A percentile compares a stretch with the other conserved stretches of the same genome.
These are phyloP conservation scores for Lagocephalus sceleratus DNA, from an alignment of 2,797 vertebrate genomes.

Conservation along the genomic window DNA sequence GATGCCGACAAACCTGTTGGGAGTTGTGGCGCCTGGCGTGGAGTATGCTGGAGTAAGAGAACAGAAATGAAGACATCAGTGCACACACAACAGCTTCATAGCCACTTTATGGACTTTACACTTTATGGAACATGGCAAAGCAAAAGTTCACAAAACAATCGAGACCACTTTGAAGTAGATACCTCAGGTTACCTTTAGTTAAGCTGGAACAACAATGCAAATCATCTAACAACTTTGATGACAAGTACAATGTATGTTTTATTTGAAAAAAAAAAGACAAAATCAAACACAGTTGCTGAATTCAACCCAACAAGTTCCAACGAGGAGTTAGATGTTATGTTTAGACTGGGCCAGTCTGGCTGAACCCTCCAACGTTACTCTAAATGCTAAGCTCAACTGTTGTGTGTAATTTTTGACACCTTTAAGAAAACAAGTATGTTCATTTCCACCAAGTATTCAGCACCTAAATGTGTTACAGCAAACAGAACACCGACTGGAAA, in stretches of 20 bases:
- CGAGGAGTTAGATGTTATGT: neutral
- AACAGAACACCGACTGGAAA: neutral
- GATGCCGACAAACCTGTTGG: constrained; percentile 99
- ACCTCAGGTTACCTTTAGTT: no score
- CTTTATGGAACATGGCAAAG: no score
- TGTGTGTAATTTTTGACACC: neutral
- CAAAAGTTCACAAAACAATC: no score
- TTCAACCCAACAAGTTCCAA: no score
- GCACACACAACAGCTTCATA: neutral
- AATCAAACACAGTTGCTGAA: no score
- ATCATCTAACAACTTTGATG: no score
- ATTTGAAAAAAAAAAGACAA: no score
- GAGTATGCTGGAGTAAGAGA: constrained; percentile 83
- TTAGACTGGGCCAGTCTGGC: neutral
- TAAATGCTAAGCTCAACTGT: neutral
- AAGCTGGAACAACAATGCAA: no score
- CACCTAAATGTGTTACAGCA: neutral
- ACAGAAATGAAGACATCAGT: constrained; percentile 19
- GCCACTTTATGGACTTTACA: neutral
- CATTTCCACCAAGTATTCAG: neutral
- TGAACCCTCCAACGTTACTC: neutral
- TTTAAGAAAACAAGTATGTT: neutral
- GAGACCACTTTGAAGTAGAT: no score
- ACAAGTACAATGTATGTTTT: no score
- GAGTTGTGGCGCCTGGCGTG: constrained; percentile 94